These are phyloP conservation scores for Atherinosoma microstoma DNA, from an alignment of 2,797 vertebrate species.

Conservation along the genomic window DNA sequence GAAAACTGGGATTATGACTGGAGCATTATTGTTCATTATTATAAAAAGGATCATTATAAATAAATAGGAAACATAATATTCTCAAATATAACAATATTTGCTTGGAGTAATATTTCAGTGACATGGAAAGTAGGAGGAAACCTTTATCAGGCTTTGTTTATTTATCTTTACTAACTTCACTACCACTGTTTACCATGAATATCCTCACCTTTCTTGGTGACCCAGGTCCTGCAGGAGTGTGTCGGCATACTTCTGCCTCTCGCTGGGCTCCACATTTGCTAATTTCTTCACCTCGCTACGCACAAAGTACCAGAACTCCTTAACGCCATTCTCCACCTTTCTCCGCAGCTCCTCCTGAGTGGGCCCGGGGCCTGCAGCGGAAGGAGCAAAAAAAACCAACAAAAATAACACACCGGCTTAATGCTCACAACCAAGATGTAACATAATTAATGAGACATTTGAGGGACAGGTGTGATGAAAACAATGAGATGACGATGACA, in stretches of 20 bases:
- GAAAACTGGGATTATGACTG: too few species aligned
- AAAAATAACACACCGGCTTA: background rate
- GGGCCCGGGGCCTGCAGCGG: constrained; percentile 87
- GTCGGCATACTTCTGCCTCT: constrained; percentile 90
- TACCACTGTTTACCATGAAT: background rate
- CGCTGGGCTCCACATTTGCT: constrained; percentile 86
- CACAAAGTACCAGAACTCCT: constrained; percentile 98
- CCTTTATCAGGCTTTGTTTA: background rate
- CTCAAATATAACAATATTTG: background rate
- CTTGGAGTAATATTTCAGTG: too few species aligned
- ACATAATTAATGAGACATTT: constrained; percentile 29
- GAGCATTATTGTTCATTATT: too few species aligned
- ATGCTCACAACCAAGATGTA: constrained; percentile 15
- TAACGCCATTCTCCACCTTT: constrained; percentile 94
- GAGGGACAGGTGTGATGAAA: constrained; percentile 29
- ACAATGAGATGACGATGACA: constrained; percentile 11
- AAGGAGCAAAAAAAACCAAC: background rate
- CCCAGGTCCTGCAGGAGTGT: constrained; percentile 94
- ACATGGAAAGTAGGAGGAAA: background rate
- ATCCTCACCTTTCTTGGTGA: constrained; percentile 93
- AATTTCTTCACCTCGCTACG: constrained; percentile 96
- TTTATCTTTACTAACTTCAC: background rate
- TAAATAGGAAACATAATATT: background rate
- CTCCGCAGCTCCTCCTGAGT: constrained; percentile 94
- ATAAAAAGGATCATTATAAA: too few species aligned